These are phyloP conservation scores for Brenthis ino DNA, from an alignment of 2,888 invertebrate species.

Conservation along the genomic window DNA sequence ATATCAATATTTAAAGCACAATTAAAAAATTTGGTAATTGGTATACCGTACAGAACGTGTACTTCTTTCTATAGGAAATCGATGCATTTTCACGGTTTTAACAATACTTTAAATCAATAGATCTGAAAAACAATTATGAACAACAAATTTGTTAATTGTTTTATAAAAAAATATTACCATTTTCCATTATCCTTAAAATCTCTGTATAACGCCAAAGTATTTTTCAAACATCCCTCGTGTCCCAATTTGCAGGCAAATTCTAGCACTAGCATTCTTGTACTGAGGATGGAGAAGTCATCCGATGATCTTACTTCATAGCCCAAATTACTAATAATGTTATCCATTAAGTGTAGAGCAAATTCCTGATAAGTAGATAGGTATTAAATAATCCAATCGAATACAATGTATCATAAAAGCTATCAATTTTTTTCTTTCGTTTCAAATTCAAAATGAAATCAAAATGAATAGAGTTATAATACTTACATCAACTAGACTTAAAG, in stretches of 20 bases:
- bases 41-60: too few relatives aligned
- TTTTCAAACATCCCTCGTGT: constrained; percentile 76
- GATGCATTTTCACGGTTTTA: neutral
- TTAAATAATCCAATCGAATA: neutral
- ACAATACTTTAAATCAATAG: too few relatives aligned
- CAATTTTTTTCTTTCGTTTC: too few relatives aligned
- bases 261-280: constrained; percentile 82
- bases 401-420: neutral
- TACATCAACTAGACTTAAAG: constrained; percentile 58
- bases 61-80: too few relatives aligned
- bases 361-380: constrained; percentile 47
- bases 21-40: too few relatives aligned
- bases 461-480: constrained; percentile 34
- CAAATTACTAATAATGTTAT: constrained; percentile 63
- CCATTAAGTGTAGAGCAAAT: constrained; percentile 51
- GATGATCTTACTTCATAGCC: constrained; percentile 68
- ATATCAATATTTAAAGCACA: too few relatives aligned
- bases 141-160: too few relatives aligned
- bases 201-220: constrained; percentile 52
- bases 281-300: constrained; percentile 74
- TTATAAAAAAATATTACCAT: constrained; percentile 49
- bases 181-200: constrained; percentile 56
- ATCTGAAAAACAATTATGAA: too few relatives aligned
- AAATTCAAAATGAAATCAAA: neutral
- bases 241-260: constrained; percentile 85